Conservation (phyloP, 2,113 vertebrate genomes). For the Charina bottae region DNA sequence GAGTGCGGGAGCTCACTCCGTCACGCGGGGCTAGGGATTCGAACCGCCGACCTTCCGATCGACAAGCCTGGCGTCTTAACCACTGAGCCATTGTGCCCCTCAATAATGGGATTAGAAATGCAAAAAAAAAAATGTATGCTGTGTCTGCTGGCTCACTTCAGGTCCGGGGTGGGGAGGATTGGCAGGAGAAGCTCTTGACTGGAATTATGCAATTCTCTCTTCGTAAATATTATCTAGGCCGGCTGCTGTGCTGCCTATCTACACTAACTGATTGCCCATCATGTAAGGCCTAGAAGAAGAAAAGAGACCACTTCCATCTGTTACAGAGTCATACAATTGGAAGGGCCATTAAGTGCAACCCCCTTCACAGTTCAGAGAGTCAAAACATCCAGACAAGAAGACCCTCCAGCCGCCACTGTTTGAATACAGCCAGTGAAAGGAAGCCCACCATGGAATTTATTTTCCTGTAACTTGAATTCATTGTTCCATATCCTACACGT, state of each 20-base stretch:
- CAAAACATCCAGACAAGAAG: not conserved
- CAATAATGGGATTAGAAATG: not conserved
- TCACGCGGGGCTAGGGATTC: too few relatives aligned
- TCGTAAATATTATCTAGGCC: not conserved
- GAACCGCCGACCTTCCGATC: too few relatives aligned
- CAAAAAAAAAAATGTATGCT: not conserved
- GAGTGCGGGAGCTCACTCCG: too few relatives aligned
- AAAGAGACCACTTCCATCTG: not conserved
- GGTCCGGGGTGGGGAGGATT: not conserved
- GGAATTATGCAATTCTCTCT: not conserved
- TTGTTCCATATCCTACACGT: not conserved
- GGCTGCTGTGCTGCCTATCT: not conserved
- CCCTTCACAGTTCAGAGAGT: not conserved
- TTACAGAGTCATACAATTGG: not conserved
- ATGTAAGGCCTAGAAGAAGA: not conserved
- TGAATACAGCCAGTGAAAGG: not conserved
- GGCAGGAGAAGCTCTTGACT: not conserved
- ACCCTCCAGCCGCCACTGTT: not conserved
- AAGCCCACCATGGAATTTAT: not conserved
- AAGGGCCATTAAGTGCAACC: not conserved
- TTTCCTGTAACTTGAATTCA: not conserved
- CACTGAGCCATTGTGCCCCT: too few relatives aligned
- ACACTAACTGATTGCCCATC: not conserved
- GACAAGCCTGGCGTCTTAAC: too few relatives aligned
- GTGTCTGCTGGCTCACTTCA: not conserved